Evolutionary conservation across 2,888 invertebrate species (phyloP), one percentile per base, ranked within the genome.

Genomic region (Acleris holmiana): DNA sequence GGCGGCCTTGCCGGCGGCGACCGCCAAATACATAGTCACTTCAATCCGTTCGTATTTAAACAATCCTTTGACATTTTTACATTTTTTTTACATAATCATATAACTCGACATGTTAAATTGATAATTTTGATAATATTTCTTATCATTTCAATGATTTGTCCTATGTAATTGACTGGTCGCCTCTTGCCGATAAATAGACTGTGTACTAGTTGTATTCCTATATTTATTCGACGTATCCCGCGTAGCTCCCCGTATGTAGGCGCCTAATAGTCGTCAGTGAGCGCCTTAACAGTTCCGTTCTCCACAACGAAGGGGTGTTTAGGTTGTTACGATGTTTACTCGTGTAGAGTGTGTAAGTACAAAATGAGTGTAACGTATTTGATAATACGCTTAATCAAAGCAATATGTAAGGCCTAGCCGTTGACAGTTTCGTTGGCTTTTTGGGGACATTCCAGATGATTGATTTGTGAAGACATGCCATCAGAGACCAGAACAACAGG

Each of bases 221-320:
- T 83, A 81, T 85, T 85, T 86, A 85, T 83, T 84, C 75, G 73
- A 74, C 73, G 72, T 70, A 76, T 78, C 73, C 84, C 88, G 85
- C 84, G 82, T 86, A 86, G 85, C 71, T 78, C 74, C 77, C 79
- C 77, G 62, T 51, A 44, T 49, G 50, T 17, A 40, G 48, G 47
- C 35, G 51, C 18, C 47, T 8, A 17, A 6, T 29, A 66, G 29
- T 25, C n/a, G 8, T 17, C 5, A 8, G 56, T 29, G 29, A n/a
- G 25, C 56, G 40, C 47, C 55, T 21, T 41, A 64, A 64, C 64
- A 64, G 58, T 54, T 91, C 91, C 91, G 85, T 81, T 76, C 76
- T 78, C 86, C 80, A 91, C 91, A 92, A 91, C 91, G 91, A 92
- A 90, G 75, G 88, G 86, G 87, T 84, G 84, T 76, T 79, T 88